Evolutionary conservation across 1,140 invertebrate species (phyloP), one percentile per base, ranked within the genome.

Genomic region (Acromyrmex charruanus): DNA sequence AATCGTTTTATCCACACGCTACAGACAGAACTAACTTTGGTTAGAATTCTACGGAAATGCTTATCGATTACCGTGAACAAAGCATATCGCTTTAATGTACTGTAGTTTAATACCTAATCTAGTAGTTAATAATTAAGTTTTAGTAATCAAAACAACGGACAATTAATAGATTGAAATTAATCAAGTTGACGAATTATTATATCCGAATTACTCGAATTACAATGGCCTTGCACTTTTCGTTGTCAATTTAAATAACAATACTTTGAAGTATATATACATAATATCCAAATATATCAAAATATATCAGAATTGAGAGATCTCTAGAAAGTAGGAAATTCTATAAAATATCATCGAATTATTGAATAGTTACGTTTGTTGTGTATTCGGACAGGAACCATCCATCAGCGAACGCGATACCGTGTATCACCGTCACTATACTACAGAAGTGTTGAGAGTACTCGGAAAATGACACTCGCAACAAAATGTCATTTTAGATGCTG

Each of bases 401-500:
- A 25, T 39, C 49, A 55, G 39, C 31, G 16, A 53, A 55, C 31
- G n/a, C 21, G 21, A 25, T 39, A 49, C 10, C n/a, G 14, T 44
- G 5, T 44, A 39, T 79, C 44, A 51, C 14, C 21, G 63, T 35
- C n/a, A 10, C 4, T n/a, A 25, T 12, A 12, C n/a, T 18, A 69
- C 3, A 68, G 10, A 80, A 68, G 44, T 55, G 49, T 21, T 53
- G 49, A 25, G 49, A 53, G 16, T 80, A 69, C 28, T 31, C 31
- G 14, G 16, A 55, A 25, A 69, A 80, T 31, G 18, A 21, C 65
- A 80, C 68, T 71, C 49, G 21, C 31, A 80, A 80, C 28, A 55
- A 80, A 74, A 69, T 16, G 12, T 82, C 44, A 18, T 61, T 84
- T 74, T 31, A 35, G 25, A 84, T 21, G 28, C 25, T 21, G 61